Evolutionary conservation across 2,888 invertebrate genomes (phyloP).

Genomic region (Listrodromus nycthemerus): DNA sequence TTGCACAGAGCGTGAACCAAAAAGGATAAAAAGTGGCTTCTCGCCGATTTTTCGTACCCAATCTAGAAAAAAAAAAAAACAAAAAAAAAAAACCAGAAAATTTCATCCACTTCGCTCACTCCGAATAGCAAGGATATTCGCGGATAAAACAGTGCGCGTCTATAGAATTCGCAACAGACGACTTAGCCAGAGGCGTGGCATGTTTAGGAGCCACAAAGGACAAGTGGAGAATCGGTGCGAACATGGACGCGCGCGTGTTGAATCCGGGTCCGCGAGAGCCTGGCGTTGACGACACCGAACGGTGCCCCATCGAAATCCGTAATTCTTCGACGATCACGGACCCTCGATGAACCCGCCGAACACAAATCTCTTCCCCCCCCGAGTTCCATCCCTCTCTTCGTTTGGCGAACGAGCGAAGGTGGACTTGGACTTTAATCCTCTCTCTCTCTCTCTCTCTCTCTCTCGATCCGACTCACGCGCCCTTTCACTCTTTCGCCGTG

Average conservation of each 20-base stretch:
- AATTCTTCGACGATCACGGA: slow-evolving; percentile 75
- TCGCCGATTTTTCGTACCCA: not conserved
- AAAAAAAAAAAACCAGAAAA: not conserved
- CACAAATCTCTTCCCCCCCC: slow-evolving; percentile 74
- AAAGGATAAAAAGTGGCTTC: not conserved
- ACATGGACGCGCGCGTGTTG: slow-evolving; percentile 15
- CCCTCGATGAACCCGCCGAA: slow-evolving; percentile 74
- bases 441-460: slow-evolving; percentile 51
- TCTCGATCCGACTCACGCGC: slow-evolving; percentile 44
- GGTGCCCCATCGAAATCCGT: slow-evolving; percentile 75
- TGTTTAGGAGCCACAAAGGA: slow-evolving; percentile 11
- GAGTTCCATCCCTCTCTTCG: slow-evolving; percentile 56
- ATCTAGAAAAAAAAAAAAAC: not conserved
- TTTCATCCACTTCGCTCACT: not conserved
- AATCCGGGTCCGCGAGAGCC: slow-evolving; percentile 22
- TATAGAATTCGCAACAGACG: not conserved
- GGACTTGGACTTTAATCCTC: slow-evolving; percentile 42
- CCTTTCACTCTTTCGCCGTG: slow-evolving; percentile 56
- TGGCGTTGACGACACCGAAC: slow-evolving; percentile 67
- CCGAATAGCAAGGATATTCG: not conserved
- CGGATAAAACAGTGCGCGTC: not conserved
- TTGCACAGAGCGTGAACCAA: no score
- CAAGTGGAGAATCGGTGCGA: slow-evolving; percentile 19
- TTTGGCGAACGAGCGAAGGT: slow-evolving; percentile 53
- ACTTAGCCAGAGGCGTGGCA: not conserved